A percentile compares a stretch with the other conserved stretches of the same genome.
These are phyloP conservation scores for Acronicta aceris DNA, from an alignment of 2,888 invertebrate species.

Conservation along the genomic window DNA sequence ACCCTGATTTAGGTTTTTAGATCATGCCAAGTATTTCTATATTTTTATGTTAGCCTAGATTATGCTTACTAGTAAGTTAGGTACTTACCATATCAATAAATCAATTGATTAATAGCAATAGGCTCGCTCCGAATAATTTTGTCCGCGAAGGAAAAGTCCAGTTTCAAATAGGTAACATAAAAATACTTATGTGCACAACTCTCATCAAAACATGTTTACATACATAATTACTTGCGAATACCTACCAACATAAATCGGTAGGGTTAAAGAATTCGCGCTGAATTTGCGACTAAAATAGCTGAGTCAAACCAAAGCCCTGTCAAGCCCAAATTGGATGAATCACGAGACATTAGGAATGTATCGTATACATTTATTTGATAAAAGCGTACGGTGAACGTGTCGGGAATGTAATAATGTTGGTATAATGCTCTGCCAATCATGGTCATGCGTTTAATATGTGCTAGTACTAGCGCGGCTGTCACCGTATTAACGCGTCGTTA, in stretches of 20 bases:
- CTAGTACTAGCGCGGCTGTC: conserved; percentile 40
- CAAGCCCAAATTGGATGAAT: conserved; percentile 79
- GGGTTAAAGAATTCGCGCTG: conserved; percentile 58
- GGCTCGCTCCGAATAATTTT: no score
- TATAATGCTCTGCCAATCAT: conserved; percentile 77
- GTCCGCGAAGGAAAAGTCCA: no score
- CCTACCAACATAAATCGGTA: conserved; percentile 47
- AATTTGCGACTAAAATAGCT: conserved; percentile 67
- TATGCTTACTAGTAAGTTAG: no score
- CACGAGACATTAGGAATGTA: conserved; percentile 77
- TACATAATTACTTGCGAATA: conserved; percentile 28
- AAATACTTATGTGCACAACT: conserved; percentile 20
- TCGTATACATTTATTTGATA: conserved; percentile 81
- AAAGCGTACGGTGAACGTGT: conserved; percentile 79
- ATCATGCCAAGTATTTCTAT: no score
- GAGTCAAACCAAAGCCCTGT: conserved; percentile 72
- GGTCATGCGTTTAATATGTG: conserved; percentile 68
- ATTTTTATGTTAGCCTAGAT: no score
- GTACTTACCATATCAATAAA: no score
- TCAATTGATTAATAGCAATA: no score
- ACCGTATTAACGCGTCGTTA: conserved; percentile 49
- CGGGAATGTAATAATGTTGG: conserved; percentile 82
- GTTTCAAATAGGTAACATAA: no score
- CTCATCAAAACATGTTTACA: conserved; percentile 49
- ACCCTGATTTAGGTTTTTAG: no score